phyloP scores from a whole-genome alignment of 2,113 vertebrate genomes.

The Apteryx owenii region DNA sequence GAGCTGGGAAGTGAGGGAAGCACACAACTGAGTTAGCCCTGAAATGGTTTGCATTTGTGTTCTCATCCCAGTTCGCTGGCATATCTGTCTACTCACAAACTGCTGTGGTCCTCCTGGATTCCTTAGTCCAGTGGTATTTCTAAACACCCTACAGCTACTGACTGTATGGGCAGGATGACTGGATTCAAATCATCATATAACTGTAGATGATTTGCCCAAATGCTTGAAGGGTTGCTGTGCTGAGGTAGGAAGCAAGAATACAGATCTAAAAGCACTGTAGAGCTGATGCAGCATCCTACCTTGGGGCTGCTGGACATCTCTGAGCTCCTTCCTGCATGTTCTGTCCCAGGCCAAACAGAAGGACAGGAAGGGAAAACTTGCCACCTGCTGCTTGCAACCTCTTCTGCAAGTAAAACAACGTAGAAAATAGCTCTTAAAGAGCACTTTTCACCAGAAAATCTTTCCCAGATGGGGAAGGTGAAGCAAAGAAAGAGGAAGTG shows the following conservation, averaged over 20 bases:
- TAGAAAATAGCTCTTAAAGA: neutral
- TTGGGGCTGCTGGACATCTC: neutral
- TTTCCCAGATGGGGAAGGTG: constrained; percentile 3
- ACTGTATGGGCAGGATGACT: neutral
- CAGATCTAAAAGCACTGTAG: neutral
- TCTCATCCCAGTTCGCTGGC: neutral
- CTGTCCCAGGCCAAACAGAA: neutral
- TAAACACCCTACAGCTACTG: neutral
- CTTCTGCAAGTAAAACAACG: neutral
- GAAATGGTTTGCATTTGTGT: neutral
- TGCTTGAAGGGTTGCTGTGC: neutral
- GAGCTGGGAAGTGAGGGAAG: neutral
- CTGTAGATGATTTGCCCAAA: neutral
- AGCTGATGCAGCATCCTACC: neutral
- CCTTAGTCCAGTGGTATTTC: too few relatives aligned
- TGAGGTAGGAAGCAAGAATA: neutral
- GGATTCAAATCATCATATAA: neutral
- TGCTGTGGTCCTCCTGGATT: neutral
- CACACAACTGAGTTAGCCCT: neutral
- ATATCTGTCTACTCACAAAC: neutral
- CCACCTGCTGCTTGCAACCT: fast-evolving
- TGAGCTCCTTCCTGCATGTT: fast-evolving
- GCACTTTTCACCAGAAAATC: neutral
- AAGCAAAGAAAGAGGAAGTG: neutral
- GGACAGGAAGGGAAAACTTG: fast-evolving